Base-by-base conservation (phyloP, 2,888 invertebrate species). In the Dryocosmus kuriphilus region DNA sequence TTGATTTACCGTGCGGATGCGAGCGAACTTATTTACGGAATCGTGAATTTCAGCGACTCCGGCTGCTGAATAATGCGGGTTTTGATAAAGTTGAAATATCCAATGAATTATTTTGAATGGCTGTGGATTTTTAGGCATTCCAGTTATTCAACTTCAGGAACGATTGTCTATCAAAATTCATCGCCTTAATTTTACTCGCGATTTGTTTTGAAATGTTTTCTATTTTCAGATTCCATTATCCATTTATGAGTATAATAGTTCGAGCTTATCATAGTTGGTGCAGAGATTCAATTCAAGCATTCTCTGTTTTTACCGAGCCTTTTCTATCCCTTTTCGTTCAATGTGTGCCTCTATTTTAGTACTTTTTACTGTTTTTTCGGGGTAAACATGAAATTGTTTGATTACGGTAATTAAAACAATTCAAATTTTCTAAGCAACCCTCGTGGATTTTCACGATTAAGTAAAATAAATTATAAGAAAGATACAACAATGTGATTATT, bases 1-100 rank as follows among this genome's bases (percentile, higher is more conserved):
- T 81, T 81, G 79, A 81, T 80, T 81, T 78, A 81, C 78, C 55
- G 78, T 75, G 62, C 22, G 78, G 76, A 77, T 79, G 79, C 74
- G 78, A 80, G 78, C 30, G 77, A 78, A 81, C 78, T 80, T 77
- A 81, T 79, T 81, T 79, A 75, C 79, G 78, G 73, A 75, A 77
- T 79, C 75, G 71, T 67, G 57, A 76, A 75, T 79, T 76, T 76
- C 71, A 71, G 51, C 71, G 71, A 71, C 71, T 71, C 71, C 65
- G 51, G 71, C 32, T 71, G 27, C 71, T 71, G 71, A 71, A 71
- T 71, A 71, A 71, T 71, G 51, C 30, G 71, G 51, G 30, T 51
- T 71, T 51, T 71, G 71, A 71, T 55, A 71, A 71, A 71, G 71
- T 71, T 71, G n/a, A 71, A 71, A 71, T 71, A 71, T 71, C 51